These are phyloP conservation scores for Meghimatium bilineatum DNA, from an alignment of 2,888 invertebrate species.

Conservation along the genomic window DNA sequence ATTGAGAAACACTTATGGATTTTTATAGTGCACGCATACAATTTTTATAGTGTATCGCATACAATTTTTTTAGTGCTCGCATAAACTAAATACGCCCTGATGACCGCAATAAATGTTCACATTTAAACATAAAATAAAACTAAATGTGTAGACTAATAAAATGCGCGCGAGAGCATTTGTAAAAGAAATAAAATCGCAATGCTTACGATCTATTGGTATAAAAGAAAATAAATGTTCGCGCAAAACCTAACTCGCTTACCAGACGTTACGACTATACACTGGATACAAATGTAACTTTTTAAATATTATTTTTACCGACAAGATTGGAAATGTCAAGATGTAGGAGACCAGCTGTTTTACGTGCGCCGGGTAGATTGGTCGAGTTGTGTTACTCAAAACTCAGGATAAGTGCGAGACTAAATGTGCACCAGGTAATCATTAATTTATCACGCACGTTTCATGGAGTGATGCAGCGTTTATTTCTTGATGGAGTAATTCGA, in stretches of 20 bases:
- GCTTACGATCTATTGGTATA: too few species aligned
- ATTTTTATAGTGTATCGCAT: too few species aligned
- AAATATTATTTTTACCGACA: neutral
- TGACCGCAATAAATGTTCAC: too few species aligned
- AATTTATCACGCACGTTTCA: neutral
- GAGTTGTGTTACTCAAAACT: neutral
- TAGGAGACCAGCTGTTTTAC: neutral
- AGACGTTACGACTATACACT: neutral
- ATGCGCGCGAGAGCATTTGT: too few species aligned
- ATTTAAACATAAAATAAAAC: too few species aligned
- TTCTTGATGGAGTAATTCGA: neutral
- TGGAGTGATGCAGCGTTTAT: neutral
- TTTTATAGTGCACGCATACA: too few species aligned
- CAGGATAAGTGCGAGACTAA: neutral
- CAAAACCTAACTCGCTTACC: neutral
- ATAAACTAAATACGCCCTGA: too few species aligned
- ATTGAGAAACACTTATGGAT: too few species aligned
- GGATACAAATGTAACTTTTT: neutral
- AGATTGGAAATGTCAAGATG: slow-evolving; percentile 7
- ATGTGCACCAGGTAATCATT: neutral
- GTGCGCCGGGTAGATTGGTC: neutral
- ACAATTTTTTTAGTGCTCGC: too few species aligned
- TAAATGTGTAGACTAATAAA: too few species aligned
- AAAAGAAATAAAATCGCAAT: too few species aligned
- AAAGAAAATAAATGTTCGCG: too few species aligned